Percentiles rank a stretch among this genome's conserved stretches.
Evolutionary conservation across 1,140 invertebrate genomes (phyloP).

Genomic region (Nephila pilipes): DNA sequence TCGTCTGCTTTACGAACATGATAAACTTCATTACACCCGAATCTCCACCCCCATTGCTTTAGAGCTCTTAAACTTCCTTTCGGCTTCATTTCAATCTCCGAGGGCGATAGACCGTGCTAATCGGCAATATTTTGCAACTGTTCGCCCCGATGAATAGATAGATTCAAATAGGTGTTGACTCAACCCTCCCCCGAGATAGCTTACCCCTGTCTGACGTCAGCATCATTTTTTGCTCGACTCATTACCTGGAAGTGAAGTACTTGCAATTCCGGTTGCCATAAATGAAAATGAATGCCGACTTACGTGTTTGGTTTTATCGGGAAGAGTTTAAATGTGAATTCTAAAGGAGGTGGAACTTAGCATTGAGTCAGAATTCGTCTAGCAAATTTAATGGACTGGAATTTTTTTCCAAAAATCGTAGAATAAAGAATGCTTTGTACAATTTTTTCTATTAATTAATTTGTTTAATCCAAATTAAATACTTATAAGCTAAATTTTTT

Average conservation of each 20-base stretch:
- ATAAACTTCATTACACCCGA: background rate
- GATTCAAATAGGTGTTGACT: constrained; percentile 20
- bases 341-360: no score
- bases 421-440: no score
- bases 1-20: background rate
- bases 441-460: no score
- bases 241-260: background rate
- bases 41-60: background rate
- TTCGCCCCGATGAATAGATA: background rate
- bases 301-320: no score
- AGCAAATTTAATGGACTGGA: no score
- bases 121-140: constrained; percentile 27
- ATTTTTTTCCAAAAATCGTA: no score
- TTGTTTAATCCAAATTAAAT: no score
- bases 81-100: background rate
- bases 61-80: background rate
- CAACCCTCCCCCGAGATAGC: constrained; percentile 11
- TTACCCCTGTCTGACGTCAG: background rate
- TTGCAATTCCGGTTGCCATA: background rate
- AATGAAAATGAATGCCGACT: background rate
- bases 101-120: background rate
- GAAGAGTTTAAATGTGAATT: no score
- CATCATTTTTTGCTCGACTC: constrained; percentile 7
- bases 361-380: no score
- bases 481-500: no score